A percentile compares a stretch with the other conserved stretches of the same genome.
phyloP scores from a whole-genome alignment of 2,888 invertebrate genomes.

The Epiblema foenella region DNA sequence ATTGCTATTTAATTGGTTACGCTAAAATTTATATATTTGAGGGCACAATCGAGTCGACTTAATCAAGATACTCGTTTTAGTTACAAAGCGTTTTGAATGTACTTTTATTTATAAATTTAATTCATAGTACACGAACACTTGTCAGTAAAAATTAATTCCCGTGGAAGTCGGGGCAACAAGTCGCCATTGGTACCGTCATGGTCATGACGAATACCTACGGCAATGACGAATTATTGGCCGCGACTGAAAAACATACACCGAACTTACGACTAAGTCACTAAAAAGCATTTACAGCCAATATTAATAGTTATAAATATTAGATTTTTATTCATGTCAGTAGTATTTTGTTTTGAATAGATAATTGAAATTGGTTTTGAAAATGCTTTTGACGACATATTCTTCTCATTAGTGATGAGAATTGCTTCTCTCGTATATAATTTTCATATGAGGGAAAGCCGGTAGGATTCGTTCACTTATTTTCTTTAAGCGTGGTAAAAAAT shows the following conservation, averaged over 20 bases:
- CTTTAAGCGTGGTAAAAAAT: too few relatives aligned
- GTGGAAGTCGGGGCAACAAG: constrained; percentile 76
- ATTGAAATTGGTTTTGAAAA: too few relatives aligned
- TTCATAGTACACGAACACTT: constrained; percentile 36
- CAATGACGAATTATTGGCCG: constrained; percentile 81
- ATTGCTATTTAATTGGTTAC: constrained; percentile 30
- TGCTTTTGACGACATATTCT: not conserved
- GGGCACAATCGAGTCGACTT: constrained; percentile 10
- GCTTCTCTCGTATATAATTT: not conserved
- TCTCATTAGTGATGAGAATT: not conserved
- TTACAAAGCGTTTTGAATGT: not conserved
- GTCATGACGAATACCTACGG: constrained; percentile 24
- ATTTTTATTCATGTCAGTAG: too few relatives aligned
- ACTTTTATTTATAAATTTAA: not conserved
- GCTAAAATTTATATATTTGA: constrained; percentile 24
- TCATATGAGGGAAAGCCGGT: too few relatives aligned
- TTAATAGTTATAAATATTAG: not conserved
- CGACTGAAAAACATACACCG: constrained; percentile 64
- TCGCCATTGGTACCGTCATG: constrained; percentile 63
- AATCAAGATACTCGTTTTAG: not conserved
- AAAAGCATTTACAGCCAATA: constrained; percentile 17
- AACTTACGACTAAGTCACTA: constrained; percentile 47
- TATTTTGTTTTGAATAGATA: too few relatives aligned
- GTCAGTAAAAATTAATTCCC: constrained; percentile 61
- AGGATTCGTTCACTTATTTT: too few relatives aligned